Base-by-base conservation (phyloP, 2,888 invertebrate genomes). In the Metopia argyrocephala region DNA sequence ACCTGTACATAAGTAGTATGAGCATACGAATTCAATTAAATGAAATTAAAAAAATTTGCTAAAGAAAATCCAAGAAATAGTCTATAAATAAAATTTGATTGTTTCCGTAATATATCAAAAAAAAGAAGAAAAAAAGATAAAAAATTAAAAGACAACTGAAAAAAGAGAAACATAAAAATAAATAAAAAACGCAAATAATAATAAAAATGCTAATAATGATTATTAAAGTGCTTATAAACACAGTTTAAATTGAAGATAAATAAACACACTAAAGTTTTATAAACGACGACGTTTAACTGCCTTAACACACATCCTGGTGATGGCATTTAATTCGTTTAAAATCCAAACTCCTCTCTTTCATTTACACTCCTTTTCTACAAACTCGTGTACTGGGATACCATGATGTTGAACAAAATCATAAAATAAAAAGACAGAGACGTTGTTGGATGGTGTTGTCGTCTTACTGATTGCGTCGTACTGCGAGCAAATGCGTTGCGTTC, bases 301-400 rank as follows among this genome's bases (percentile, higher is more conserved):
- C 69, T 76, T 69, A n/a, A n/a, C n/a, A 76, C 76, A 76, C 69
- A 76, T 76, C 76, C 76, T 76, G 76, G 68, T 76, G 69, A 69
- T 69, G 76, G 76, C 62, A 76, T 76, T 69, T 62, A 69, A 48
- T 69, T 57, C 12, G 38, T n/a, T n/a, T 54, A 31, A 52, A 23
- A 59, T 25, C n/a, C 59, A 18, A 56, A 54, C 12, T 4, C 7
- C n/a, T n/a, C n/a, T n/a, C n/a, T n/a, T n/a, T n/a, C n/a, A n/a
- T n/a, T n/a, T n/a, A n/a, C n/a, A n/a, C n/a, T n/a, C n/a, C n/a
- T n/a, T n/a, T n/a, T n/a, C n/a, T n/a, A n/a, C n/a, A n/a, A n/a
- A n/a, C n/a, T n/a, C n/a, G n/a, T n/a, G n/a, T n/a, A n/a, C n/a
- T n/a, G n/a, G n/a, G n/a, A n/a, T n/a, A n/a, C n/a, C n/a, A n/a